phyloP scores from a whole-genome alignment of 1,140 invertebrate genomes.

The Pogonus chalceus region DNA sequence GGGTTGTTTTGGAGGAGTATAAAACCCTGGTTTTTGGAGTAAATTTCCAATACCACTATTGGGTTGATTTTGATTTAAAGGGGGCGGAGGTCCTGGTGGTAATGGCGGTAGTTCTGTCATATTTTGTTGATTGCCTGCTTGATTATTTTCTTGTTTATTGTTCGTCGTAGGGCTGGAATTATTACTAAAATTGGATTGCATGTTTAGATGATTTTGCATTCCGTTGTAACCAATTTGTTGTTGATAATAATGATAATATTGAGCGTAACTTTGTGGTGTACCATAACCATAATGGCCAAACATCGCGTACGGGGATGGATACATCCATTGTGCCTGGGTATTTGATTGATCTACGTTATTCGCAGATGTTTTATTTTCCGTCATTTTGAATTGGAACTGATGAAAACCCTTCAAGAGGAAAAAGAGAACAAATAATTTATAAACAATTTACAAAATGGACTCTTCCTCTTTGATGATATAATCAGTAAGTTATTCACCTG shows the following conservation, averaged over 20 bases:
- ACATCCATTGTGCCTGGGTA: slow-evolving; percentile 33
- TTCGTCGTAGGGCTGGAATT: slow-evolving; percentile 23
- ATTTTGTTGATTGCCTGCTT: neutral
- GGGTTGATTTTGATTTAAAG: slow-evolving; percentile 17
- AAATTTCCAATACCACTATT: too few species aligned
- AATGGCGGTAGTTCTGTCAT: slow-evolving; percentile 22
- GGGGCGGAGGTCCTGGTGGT: slow-evolving; percentile 28
- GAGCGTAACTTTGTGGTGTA: slow-evolving; percentile 11
- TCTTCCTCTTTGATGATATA: too few species aligned
- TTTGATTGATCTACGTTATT: neutral
- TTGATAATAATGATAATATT: slow-evolving; percentile 37
- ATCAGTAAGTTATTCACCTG: too few species aligned
- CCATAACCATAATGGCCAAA: slow-evolving; percentile 34
- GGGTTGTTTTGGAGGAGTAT: slow-evolving; percentile 16
- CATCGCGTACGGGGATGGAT: slow-evolving; percentile 35
- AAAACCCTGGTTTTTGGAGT: slow-evolving; percentile 18
- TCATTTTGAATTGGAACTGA: too few species aligned
- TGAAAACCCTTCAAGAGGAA: too few species aligned
- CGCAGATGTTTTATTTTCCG: neutral
- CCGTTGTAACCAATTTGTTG: slow-evolving; percentile 34
- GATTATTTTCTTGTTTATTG: slow-evolving; percentile 9
- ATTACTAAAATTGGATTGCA: neutral
- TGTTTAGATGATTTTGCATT: neutral
- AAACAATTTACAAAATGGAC: too few species aligned
- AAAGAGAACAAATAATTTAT: too few species aligned